Percentiles rank a stretch among this genome's conserved stretches.
Conservation (phyloP, 1,140 invertebrate genomes). For the Oryctes rhinoceros region DNA sequence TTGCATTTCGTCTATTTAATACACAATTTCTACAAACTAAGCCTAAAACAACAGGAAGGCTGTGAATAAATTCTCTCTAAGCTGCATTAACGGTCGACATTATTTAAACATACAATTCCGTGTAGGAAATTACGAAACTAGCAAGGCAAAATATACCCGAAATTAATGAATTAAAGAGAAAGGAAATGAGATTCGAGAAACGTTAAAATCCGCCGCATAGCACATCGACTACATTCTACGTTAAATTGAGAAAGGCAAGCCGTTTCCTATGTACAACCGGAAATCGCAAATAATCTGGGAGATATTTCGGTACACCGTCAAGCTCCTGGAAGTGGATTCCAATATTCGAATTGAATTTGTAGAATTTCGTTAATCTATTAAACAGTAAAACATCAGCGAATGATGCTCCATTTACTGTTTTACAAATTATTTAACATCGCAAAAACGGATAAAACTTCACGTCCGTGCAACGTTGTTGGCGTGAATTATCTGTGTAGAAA, state of each 20-base stretch:
- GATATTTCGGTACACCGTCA: background rate
- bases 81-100: background rate
- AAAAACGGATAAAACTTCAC: too few species aligned
- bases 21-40: too few species aligned
- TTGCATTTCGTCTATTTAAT: too few species aligned
- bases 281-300: constrained; percentile 8
- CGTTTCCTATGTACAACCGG: constrained; percentile 4
- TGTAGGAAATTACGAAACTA: background rate
- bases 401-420: too few species aligned
- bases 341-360: background rate
- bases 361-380: background rate
- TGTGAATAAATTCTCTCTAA: too few species aligned
- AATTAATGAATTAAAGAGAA: constrained; percentile 3
- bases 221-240: background rate
- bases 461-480: too few species aligned
- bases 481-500: too few species aligned
- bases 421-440: too few species aligned
- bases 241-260: background rate
- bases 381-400: too few species aligned
- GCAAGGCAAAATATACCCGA: background rate
- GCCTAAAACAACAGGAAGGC: too few species aligned
- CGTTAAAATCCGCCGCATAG: background rate
- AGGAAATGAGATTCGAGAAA: background rate
- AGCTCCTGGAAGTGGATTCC: background rate
- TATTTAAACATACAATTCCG: background rate